Percentiles rank a stretch among this genome's conserved stretches.
These are phyloP conservation scores for Stictonetta naevosa DNA, from an alignment of 2,113 vertebrate genomes.

Conservation along the genomic window DNA sequence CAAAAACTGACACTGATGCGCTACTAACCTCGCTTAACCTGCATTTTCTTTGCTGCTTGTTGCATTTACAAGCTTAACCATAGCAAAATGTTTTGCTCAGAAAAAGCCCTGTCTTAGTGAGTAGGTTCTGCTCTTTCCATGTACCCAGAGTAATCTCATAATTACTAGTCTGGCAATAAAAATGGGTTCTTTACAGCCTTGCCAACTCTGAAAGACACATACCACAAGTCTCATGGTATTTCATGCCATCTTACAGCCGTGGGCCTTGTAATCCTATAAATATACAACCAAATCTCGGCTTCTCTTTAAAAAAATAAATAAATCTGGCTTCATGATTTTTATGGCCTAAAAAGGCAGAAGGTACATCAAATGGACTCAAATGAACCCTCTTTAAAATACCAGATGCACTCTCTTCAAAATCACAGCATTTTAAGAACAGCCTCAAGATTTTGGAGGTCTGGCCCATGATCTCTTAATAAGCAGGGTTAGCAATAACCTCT, in stretches of 20 bases:
- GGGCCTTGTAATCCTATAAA: constrained; percentile 22
- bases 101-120: background rate
- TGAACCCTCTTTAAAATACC: background rate
- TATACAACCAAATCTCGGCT: constrained; percentile 19
- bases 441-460: background rate
- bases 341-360: constrained; percentile 36
- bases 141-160: background rate
- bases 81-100: background rate
- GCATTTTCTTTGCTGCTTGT: constrained; percentile 8
- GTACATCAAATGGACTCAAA: background rate
- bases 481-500: background rate
- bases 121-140: background rate
- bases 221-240: constrained; percentile 35
- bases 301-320: background rate
- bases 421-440: background rate
- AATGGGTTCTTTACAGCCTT: constrained; percentile 27
- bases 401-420: background rate
- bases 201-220: constrained; percentile 20
- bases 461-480: background rate
- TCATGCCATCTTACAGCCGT: constrained; percentile 18
- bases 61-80: constrained; percentile 17
- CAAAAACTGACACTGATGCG: background rate
- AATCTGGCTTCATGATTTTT: background rate
- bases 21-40: background rate
- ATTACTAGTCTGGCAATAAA: constrained; percentile 5